Evolutionary conservation across 2,797 vertebrate species (phyloP).

Genomic region (Euphonia xanthogaster): DNA sequence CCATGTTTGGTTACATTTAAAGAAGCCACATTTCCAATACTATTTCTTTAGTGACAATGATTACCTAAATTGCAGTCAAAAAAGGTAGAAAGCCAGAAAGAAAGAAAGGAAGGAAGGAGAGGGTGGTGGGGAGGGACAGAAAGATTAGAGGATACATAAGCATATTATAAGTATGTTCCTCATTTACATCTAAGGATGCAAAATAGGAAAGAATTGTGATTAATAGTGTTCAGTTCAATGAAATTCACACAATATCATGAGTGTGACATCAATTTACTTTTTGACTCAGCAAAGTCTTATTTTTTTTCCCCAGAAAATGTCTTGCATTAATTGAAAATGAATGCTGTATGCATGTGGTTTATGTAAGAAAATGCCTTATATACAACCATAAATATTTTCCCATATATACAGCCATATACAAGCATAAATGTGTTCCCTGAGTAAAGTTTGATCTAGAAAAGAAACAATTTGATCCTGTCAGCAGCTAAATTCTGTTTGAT

Average conservation of each 20-base stretch:
- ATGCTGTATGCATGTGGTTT: not conserved
- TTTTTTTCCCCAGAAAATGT: not conserved
- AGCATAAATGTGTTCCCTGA: not conserved
- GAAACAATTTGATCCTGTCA: not conserved
- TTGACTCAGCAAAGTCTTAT: not conserved
- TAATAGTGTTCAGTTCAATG: not conserved
- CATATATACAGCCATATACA: not conserved
- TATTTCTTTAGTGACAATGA: not conserved
- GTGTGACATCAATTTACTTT: not conserved
- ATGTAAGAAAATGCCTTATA: not conserved
- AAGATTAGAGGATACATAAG: not conserved
- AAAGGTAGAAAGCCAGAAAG: accelerated
- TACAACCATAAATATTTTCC: not conserved
- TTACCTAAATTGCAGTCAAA: not conserved
- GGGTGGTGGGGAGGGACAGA: not conserved
- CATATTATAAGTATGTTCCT: not conserved
- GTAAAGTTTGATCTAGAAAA: not conserved
- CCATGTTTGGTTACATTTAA: not conserved
- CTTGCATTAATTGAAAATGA: not conserved
- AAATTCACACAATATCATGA: not conserved
- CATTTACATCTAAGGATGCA: not conserved
- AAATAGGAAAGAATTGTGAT: not conserved
- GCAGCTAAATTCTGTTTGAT: not conserved
- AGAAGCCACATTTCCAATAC: not conserved
- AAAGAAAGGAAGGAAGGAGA: not conserved